Percentiles rank a stretch among this genome's conserved stretches.
phyloP scores from a whole-genome alignment of 2,888 invertebrate species.

The Eupsilia transversa region DNA sequence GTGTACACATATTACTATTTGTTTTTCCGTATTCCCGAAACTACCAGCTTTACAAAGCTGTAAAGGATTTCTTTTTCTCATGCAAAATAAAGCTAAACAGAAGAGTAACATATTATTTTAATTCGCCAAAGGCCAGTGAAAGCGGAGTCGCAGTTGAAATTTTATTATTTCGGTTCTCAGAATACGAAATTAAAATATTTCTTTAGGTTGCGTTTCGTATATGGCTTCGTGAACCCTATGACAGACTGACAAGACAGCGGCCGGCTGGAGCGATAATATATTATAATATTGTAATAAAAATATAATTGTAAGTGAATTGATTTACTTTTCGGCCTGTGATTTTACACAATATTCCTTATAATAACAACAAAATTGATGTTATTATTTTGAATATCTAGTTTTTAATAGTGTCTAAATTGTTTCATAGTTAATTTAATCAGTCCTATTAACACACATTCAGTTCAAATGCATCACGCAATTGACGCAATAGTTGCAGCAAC shows the following conservation, averaged over 20 bases:
- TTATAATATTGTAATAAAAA: slow-evolving; percentile 52
- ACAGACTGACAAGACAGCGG: slow-evolving; percentile 55
- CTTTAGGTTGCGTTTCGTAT: slow-evolving; percentile 49
- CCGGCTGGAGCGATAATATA: slow-evolving; percentile 55
- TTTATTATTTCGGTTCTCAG: slow-evolving; percentile 59
- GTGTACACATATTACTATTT: neutral
- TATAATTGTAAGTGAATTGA: slow-evolving; percentile 33
- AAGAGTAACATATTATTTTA: slow-evolving; percentile 21
- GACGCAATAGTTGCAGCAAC: slow-evolving; percentile 32
- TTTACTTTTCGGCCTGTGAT: slow-evolving; percentile 7
- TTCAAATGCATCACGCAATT: slow-evolving; percentile 25
- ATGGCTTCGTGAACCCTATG: slow-evolving; percentile 53
- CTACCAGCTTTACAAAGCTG: neutral
- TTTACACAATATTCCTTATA: neutral
- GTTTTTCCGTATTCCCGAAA: neutral
- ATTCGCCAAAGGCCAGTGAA: slow-evolving; percentile 30
- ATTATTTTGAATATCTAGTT: slow-evolving; percentile 27
- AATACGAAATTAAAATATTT: slow-evolving; percentile 61
- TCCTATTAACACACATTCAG: slow-evolving; percentile 37
- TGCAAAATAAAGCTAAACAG: slow-evolving; percentile 31
- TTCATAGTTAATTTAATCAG: slow-evolving; percentile 17
- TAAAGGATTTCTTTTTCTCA: neutral
- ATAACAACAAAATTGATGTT: neutral
- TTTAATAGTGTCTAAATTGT: slow-evolving; percentile 15
- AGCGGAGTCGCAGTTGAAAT: slow-evolving; percentile 39